Conservation (phyloP, 2,888 invertebrate genomes). For the Chorisops tibialis region DNA sequence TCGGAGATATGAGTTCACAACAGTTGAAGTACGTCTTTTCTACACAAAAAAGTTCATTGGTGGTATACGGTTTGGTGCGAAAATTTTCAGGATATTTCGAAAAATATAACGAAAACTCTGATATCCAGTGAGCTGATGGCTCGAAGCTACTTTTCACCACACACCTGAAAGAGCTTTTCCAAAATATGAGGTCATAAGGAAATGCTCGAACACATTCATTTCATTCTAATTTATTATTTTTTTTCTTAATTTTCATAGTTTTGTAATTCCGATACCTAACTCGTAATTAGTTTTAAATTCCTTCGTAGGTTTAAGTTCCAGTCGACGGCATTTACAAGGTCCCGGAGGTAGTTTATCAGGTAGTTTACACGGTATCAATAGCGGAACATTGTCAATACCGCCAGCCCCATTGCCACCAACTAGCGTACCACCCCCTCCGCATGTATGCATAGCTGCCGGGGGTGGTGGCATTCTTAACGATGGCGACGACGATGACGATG, state of each 20-base stretch:
- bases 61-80: too few species aligned
- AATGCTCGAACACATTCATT: not conserved
- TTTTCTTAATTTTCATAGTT: not conserved
- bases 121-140: too few species aligned
- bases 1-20: too few species aligned
- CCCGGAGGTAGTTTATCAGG: constrained; percentile 52
- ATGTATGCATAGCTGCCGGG: constrained; percentile 43
- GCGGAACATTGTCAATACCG: constrained; percentile 49
- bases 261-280: constrained; percentile 10
- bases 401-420: constrained; percentile 53
- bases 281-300: constrained; percentile 26
- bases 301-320: constrained; percentile 49
- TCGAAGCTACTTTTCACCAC: too few species aligned
- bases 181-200: too few species aligned
- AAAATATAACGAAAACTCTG: too few species aligned
- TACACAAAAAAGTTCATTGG: too few species aligned
- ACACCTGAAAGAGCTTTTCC: too few species aligned
- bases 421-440: constrained; percentile 52
- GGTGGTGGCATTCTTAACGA: constrained; percentile 41
- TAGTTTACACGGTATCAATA: constrained; percentile 51
- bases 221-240: not conserved
- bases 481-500: constrained; percentile 46
- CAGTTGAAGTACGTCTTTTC: too few species aligned
- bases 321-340: constrained; percentile 52
- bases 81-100: too few species aligned